phyloP scores from a whole-genome alignment of 2,113 vertebrate species.

The Urocynchramus pylzowi region DNA sequence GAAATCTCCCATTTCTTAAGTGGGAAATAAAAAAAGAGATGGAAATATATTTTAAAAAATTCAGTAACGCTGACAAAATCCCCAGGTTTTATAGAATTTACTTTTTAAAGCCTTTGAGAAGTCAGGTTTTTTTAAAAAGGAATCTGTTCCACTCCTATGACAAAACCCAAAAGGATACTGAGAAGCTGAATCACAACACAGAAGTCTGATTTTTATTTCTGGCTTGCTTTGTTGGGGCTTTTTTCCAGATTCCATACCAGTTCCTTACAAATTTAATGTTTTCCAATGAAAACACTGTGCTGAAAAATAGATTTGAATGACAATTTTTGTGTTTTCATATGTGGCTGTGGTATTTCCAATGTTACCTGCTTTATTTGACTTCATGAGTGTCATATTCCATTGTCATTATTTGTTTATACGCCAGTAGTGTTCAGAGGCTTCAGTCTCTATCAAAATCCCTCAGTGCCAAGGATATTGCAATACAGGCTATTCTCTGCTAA shows the following conservation, averaged over 20 bases:
- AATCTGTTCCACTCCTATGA: background rate
- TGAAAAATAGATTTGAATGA: background rate
- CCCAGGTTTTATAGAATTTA: background rate
- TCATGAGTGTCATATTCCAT: background rate
- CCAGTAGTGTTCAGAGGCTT: background rate
- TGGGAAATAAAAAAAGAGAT: background rate
- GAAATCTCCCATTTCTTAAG: background rate
- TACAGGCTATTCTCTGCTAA: background rate
- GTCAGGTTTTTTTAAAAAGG: background rate
- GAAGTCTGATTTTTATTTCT: background rate
- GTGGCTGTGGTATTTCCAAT: background rate
- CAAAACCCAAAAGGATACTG: background rate
- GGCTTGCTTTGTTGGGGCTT: rapidly evolving
- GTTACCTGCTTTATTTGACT: background rate
- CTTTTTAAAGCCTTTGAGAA: background rate
- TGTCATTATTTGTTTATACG: background rate
- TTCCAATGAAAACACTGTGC: background rate
- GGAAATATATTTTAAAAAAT: background rate
- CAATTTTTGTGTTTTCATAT: background rate
- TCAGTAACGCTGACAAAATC: background rate
- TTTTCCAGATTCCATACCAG: background rate
- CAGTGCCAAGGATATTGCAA: background rate
- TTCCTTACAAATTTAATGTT: background rate
- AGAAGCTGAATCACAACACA: background rate
- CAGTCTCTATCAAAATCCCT: background rate